phyloP scores from a whole-genome alignment of 2,113 vertebrate genomes.

The Rhagologus leucostigma region DNA sequence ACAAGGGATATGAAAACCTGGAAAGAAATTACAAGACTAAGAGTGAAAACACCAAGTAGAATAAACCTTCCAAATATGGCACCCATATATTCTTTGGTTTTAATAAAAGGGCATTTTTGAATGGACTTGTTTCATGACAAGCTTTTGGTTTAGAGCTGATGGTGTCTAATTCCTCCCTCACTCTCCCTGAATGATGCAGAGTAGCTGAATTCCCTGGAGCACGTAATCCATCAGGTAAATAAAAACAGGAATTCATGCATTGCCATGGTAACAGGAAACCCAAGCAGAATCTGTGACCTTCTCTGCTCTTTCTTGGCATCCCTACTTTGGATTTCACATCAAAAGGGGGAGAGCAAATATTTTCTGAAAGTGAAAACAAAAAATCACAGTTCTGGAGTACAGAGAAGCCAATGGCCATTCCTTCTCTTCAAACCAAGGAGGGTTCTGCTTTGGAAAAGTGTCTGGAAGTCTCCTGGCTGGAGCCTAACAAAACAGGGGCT shows the following conservation, averaged over 20 bases:
- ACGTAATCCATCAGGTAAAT: slow-evolving; percentile 41
- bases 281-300: neutral
- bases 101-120: neutral
- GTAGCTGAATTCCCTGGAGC: neutral
- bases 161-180: neutral
- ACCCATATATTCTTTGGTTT: neutral
- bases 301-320: neutral
- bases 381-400: neutral
- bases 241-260: slow-evolving; percentile 12
- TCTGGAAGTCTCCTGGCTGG: neutral
- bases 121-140: neutral
- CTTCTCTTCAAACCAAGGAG: neutral
- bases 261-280: slow-evolving; percentile 32
- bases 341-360: neutral
- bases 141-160: neutral
- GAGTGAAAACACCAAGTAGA: neutral
- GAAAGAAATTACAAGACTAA: neutral
- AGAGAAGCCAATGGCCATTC: neutral
- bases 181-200: neutral
- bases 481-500: neutral
- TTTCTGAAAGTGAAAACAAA: neutral
- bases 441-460: neutral
- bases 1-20: neutral
- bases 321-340: neutral
- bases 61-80: neutral